These are phyloP conservation scores for Passer domesticus DNA, from an alignment of 2,113 vertebrate species.

Conservation along the genomic window DNA sequence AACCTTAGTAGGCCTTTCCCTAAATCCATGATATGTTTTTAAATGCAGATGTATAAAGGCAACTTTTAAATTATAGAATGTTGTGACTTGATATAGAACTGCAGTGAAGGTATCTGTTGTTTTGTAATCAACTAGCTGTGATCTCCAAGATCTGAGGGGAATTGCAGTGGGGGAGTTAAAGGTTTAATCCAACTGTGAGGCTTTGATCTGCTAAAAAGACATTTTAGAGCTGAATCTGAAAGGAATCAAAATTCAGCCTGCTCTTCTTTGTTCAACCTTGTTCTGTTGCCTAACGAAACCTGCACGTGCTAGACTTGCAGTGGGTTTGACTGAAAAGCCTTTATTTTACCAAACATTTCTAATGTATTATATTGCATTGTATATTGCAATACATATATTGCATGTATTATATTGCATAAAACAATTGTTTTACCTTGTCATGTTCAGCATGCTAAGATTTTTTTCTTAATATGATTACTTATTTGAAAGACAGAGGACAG, in stretches of 20 bases:
- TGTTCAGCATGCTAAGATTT: neutral
- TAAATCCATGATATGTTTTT: neutral
- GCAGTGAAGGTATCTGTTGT: neutral
- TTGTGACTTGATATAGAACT: neutral
- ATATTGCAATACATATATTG: too few species aligned
- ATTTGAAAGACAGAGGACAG: neutral
- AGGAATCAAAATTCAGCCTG: neutral
- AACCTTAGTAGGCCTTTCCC: neutral
- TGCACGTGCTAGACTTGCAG: rapidly evolving
- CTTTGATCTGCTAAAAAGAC: slow-evolving; percentile 27
- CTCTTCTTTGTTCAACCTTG: neutral
- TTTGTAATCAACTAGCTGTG: slow-evolving; percentile 21
- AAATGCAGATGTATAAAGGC: neutral
- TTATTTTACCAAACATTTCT: neutral
- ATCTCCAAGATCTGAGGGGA: slow-evolving; percentile 3
- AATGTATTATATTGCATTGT: neutral
- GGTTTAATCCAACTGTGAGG: neutral
- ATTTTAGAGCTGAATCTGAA: slow-evolving; percentile 13
- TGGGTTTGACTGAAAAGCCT: neutral
- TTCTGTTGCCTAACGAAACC: neutral
- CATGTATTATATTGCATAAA: neutral
- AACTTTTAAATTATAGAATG: neutral
- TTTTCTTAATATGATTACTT: neutral
- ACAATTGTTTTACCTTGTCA: neutral
- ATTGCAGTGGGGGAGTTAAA: neutral